Conservation (phyloP, 2,797 vertebrate species). For the Manis crassicaudata region DNA sequence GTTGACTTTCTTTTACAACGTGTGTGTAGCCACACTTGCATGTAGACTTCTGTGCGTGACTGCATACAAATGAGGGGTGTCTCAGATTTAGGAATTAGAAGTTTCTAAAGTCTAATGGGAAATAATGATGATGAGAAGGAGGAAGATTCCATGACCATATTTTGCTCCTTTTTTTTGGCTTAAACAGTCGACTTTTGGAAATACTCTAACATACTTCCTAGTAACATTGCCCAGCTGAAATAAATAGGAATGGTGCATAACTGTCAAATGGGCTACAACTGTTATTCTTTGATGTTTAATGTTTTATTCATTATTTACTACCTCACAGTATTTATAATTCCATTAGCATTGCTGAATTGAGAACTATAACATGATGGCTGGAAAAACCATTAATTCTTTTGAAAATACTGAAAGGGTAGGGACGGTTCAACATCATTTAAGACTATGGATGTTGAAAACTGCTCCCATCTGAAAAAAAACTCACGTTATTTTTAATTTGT, state of each 20-base stretch:
- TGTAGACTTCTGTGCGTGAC: not conserved
- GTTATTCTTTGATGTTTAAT: conserved; percentile 47
- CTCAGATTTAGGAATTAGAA: not conserved
- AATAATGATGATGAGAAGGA: not conserved
- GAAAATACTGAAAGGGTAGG: conserved; percentile 7
- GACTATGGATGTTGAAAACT: not conserved
- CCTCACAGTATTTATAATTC: conserved; percentile 57
- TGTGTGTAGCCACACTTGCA: fast-evolving
- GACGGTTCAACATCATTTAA: conserved; percentile 20
- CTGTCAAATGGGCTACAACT: conserved; percentile 20
- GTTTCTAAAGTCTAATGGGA: not conserved
- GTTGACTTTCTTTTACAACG: not conserved
- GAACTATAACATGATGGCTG: not conserved
- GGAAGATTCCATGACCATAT: no score
- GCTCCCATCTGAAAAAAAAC: not conserved
- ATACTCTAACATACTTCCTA: not conserved
- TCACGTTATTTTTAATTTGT: conserved; percentile 5
- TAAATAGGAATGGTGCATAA: not conserved
- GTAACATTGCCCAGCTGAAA: not conserved
- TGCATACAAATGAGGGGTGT: no score
- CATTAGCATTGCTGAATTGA: conserved; percentile 42
- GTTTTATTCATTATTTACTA: conserved; percentile 60
- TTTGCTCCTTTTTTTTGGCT: not conserved
- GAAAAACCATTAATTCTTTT: conserved; percentile 28
- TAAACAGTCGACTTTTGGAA: not conserved